phyloP scores from a whole-genome alignment of 2,797 vertebrate genomes.

The Morus bassanus region DNA sequence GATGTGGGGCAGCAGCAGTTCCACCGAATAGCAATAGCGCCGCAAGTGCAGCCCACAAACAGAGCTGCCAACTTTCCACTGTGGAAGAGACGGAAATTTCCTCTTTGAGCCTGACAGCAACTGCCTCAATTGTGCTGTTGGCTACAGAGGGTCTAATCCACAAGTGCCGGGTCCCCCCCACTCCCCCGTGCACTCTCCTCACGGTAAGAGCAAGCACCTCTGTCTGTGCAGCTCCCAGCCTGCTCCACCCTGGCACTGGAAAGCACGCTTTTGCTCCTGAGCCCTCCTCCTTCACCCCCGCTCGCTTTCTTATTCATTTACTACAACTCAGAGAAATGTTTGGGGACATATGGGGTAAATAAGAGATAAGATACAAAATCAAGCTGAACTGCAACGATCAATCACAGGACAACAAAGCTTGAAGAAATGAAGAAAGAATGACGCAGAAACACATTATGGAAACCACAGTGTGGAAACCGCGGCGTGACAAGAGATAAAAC shows the following conservation, averaged over 20 bases:
- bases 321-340: neutral
- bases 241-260: neutral
- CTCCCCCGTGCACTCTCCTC: neutral
- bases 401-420: neutral
- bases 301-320: neutral
- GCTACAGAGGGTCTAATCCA: neutral
- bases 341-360: neutral
- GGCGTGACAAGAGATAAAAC: neutral
- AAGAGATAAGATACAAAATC: neutral
- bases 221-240: neutral
- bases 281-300: neutral
- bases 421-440: neutral
- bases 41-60: rapidly evolving
- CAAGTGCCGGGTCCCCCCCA: neutral
- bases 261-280: neutral
- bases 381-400: neutral
- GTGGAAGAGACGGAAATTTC: neutral
- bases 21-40: neutral
- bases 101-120: neutral
- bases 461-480: neutral
- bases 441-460: neutral
- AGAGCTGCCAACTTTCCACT: neutral
- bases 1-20: neutral
- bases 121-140: neutral
- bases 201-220: rapidly evolving